These are phyloP conservation scores for Arctocebus calabarensis DNA, from an alignment of 2,797 vertebrate species.

Conservation along the genomic window DNA sequence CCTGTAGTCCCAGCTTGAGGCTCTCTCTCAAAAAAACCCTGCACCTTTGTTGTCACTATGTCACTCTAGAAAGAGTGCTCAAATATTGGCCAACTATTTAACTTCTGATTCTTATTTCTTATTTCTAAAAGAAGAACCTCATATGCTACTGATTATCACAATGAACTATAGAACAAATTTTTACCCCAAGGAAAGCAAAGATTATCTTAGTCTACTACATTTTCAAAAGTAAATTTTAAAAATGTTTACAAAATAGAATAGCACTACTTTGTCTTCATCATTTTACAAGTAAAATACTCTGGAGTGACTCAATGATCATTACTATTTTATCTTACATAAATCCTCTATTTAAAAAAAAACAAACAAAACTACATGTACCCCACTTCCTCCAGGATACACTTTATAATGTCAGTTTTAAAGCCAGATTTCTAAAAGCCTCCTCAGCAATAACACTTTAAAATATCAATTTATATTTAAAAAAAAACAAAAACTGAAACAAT, in stretches of 20 bases:
- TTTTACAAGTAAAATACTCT: not conserved
- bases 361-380: not conserved
- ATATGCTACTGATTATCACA: not conserved
- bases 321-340: not conserved
- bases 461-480: not conserved
- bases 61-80: not conserved
- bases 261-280: not conserved
- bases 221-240: constrained; percentile 37
- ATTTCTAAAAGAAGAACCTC: constrained; percentile 17
- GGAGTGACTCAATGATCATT: not conserved
- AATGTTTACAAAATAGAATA: not conserved
- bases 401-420: constrained; percentile 38
- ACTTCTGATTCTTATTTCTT: not conserved
- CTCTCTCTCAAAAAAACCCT: too few species aligned
- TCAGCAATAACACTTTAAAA: not conserved
- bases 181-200: not conserved
- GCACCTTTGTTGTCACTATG: not conserved
- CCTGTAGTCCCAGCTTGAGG: too few species aligned
- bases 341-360: not conserved
- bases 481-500: not conserved
- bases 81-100: not conserved
- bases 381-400: not conserved
- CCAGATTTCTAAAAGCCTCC: not conserved
- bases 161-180: not conserved
- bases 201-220: not conserved